These are phyloP conservation scores for Chloroceryle inda DNA, from an alignment of 2,797 vertebrate genomes.

Conservation along the genomic window DNA sequence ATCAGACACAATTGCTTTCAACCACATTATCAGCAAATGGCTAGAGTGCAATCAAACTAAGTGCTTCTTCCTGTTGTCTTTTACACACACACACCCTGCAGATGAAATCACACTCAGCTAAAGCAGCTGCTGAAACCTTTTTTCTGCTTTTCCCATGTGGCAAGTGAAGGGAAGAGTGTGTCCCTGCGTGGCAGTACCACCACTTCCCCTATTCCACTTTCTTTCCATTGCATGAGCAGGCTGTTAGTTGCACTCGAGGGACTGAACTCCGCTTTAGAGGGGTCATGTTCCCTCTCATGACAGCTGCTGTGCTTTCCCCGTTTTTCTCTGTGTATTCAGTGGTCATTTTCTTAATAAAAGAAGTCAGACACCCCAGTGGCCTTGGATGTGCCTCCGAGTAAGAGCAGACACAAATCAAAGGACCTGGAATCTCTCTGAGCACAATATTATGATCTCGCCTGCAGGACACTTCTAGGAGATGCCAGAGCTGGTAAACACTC, in stretches of 20 bases:
- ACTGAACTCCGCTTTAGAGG: not conserved
- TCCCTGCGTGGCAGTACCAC: not conserved
- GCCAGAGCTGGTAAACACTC: not conserved
- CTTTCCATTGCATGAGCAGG: not conserved
- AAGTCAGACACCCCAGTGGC: not conserved
- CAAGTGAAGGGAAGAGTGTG: not conserved
- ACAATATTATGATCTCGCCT: not conserved
- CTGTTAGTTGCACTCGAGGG: constrained; percentile 22
- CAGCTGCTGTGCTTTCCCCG: constrained; percentile 24
- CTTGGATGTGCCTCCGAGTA: not conserved
- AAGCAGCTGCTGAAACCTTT: constrained; percentile 17
- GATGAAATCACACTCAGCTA: constrained; percentile 26
- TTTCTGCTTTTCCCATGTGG: not conserved
- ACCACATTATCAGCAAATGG: constrained; percentile 36
- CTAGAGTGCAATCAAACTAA: constrained; percentile 67
- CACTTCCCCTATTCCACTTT: not conserved
- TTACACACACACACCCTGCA: not conserved
- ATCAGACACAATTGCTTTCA: constrained; percentile 51
- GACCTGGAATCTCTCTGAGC: not conserved
- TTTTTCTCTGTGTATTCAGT: not conserved
- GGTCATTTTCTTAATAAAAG: not conserved
- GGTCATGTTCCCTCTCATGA: constrained; percentile 14
- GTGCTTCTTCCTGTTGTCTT: constrained; percentile 54
- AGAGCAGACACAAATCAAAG: not conserved
- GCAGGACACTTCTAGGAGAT: not conserved